Evolutionary conservation across 2,113 vertebrate genomes (phyloP).

Genomic region (Sinocyclocheilus anshuiensis): DNA sequence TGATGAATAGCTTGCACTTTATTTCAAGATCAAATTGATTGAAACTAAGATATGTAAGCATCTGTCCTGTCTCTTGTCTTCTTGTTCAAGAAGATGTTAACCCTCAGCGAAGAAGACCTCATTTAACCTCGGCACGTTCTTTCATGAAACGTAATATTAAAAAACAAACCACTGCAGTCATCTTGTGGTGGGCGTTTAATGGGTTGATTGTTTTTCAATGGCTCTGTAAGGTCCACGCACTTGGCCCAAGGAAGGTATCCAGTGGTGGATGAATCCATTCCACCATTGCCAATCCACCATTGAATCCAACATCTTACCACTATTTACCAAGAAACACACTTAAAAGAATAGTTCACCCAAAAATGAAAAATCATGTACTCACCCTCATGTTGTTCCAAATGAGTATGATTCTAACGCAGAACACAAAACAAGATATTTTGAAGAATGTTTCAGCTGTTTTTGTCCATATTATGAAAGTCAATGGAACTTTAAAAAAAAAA

Average conservation of each 20-base stretch:
- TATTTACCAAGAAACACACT: neutral
- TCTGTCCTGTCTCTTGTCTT: neutral
- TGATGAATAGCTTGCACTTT: neutral
- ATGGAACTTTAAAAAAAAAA: neutral
- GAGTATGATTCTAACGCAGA: neutral
- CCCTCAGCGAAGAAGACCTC: neutral
- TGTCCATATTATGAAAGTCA: neutral
- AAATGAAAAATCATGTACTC: neutral
- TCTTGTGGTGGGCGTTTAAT: slow-evolving; percentile 26
- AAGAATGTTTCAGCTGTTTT: neutral
- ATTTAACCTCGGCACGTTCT: neutral
- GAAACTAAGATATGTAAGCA: neutral
- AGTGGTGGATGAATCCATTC: too few species aligned
- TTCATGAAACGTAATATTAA: neutral
- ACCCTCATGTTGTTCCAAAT: neutral
- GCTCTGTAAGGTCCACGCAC: too few species aligned
- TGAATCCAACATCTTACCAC: too few species aligned
- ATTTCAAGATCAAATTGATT: neutral
- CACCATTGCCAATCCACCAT: neutral
- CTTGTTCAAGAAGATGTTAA: neutral
- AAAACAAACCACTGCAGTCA: slow-evolving; percentile 50
- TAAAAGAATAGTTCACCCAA: too few species aligned
- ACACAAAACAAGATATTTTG: too few species aligned
- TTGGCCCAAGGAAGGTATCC: too few species aligned
- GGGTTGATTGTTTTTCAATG: slow-evolving; percentile 57